Base-by-base conservation (phyloP, 2,888 invertebrate species). In the Eustalomyia histrio region DNA sequence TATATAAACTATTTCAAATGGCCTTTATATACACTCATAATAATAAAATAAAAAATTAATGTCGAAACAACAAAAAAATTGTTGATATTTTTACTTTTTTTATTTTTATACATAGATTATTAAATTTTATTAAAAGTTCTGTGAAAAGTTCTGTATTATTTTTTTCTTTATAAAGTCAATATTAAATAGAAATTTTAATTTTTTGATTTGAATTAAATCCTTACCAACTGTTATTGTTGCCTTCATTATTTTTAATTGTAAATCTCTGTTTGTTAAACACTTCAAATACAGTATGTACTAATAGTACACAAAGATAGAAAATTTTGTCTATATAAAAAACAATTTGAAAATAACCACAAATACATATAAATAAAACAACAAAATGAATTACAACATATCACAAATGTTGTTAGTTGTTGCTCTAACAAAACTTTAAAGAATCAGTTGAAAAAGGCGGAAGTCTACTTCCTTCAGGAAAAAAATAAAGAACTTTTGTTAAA, bases 181-280 rank as follows among this genome's bases (percentile, higher is more conserved):
- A 29, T 29, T 29, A 29, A 29, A 29, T 6, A 29, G 3, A 63
- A 24, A 47, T 63, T 63, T 47, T 24, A 16, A 64, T 29, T 50
- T 29, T 14, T n/a, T 61, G 39, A 39, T n/a, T 47, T 12, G n/a
- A 47, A 47, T n/a, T 47, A 47, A n/a, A 5, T n/a, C n/a, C 16
- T 47, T 47, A 5, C 43, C n/a, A n/a, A n/a, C n/a, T 47, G 24
- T 29, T 29, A 57, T 16, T 57, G 33, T 63, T 55, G 43, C 43
- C 35, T 53, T 53, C 29, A 63, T 39, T 43, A 6, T 16, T 63
- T 72, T 43, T 64, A 64, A 64, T 73, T 64, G 47, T 47, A 64
- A 64, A 18, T 64, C 63, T 47, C 39, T 73, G 47, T 73, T 73
- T 73, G 55, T 35, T n/a, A 57, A 73, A 64, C 64, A 73, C 72